Conservation (phyloP, 2,797 vertebrate species). For the Anguilla pacifica region DNA sequence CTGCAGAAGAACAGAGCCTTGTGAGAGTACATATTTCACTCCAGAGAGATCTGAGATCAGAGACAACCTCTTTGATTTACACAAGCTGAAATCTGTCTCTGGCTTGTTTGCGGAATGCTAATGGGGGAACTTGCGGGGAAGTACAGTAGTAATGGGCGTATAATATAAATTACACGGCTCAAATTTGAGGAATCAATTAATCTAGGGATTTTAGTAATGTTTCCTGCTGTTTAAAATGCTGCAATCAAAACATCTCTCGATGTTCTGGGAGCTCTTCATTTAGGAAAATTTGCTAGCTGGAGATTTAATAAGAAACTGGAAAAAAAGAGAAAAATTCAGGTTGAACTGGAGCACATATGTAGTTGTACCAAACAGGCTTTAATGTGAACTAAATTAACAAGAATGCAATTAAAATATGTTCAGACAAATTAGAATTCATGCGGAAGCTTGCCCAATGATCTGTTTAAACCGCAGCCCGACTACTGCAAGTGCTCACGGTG, state of each 20-base stretch:
- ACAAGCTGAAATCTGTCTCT: not conserved
- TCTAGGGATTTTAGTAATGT: conserved; percentile 17
- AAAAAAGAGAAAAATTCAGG: conserved; percentile 5
- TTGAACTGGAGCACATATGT: conserved; percentile 21
- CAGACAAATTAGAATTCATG: conserved; percentile 67
- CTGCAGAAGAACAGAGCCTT: not conserved
- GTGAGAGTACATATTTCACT: not conserved
- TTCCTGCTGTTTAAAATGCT: conserved; percentile 24
- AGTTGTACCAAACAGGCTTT: conserved; percentile 53
- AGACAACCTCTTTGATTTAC: conserved; percentile 8
- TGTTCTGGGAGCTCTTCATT: conserved; percentile 28
- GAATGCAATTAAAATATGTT: conserved; percentile 65
- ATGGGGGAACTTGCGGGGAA: conserved; percentile 18
- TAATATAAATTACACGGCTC: not conserved
- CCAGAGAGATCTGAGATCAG: not conserved
- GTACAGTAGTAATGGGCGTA: not conserved
- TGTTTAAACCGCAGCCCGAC: conserved; percentile 53
- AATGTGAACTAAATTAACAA: conserved; percentile 54
- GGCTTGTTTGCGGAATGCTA: conserved; percentile 9
- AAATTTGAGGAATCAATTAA: conserved; percentile 39
- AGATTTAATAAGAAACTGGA: conserved; percentile 45
- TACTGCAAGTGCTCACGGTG: conserved; percentile 52
- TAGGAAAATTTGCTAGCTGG: conserved; percentile 36
- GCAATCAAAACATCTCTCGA: conserved; percentile 28
- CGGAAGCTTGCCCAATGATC: conserved; percentile 63